Percentiles rank a stretch among this genome's conserved stretches.
Evolutionary conservation across 2,797 vertebrate species (phyloP).

Genomic region (Hozukius guyotensis): DNA sequence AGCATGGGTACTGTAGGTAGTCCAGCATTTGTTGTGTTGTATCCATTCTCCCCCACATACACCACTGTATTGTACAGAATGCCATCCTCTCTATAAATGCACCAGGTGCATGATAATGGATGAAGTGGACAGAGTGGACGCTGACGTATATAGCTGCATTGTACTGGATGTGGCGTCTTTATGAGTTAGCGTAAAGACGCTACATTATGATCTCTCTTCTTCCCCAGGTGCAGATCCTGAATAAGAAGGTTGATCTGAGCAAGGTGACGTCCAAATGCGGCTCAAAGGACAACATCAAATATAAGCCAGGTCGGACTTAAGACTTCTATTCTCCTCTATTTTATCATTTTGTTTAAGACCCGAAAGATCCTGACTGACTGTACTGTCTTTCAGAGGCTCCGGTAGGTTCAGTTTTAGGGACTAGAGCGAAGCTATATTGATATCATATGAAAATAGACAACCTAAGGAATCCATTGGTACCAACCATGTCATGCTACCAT

Average conservation of each 20-base stretch:
- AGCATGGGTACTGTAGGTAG: background rate
- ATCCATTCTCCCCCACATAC: background rate
- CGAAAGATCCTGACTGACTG: too few relatives aligned
- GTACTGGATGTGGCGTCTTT: background rate
- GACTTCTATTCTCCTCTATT: background rate
- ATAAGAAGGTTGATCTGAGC: conserved; percentile 93
- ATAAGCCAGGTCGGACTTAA: conserved; percentile 88
- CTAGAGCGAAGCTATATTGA: too few relatives aligned
- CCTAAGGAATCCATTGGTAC: too few relatives aligned
- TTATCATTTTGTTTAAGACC: background rate
- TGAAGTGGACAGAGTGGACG: background rate
- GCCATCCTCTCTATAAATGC: conserved; percentile 1
- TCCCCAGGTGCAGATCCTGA: conserved; percentile 93
- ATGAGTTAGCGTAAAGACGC: background rate
- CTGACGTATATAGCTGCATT: background rate
- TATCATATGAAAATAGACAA: too few relatives aligned
- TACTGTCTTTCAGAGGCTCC: too few relatives aligned
- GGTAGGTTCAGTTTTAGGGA: too few relatives aligned
- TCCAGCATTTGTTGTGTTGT: background rate
- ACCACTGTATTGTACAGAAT: background rate
- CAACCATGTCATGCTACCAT: too few relatives aligned
- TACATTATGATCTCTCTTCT: conserved; percentile 15
- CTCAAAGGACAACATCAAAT: conserved; percentile 94
- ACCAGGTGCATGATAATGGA: conserved; percentile 1
- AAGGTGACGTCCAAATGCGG: conserved; percentile 96